A percentile compares a stretch with the other conserved stretches of the same genome.
These are phyloP conservation scores for Ooceraea biroi DNA, from an alignment of 1,140 invertebrate species.

Conservation along the genomic window DNA sequence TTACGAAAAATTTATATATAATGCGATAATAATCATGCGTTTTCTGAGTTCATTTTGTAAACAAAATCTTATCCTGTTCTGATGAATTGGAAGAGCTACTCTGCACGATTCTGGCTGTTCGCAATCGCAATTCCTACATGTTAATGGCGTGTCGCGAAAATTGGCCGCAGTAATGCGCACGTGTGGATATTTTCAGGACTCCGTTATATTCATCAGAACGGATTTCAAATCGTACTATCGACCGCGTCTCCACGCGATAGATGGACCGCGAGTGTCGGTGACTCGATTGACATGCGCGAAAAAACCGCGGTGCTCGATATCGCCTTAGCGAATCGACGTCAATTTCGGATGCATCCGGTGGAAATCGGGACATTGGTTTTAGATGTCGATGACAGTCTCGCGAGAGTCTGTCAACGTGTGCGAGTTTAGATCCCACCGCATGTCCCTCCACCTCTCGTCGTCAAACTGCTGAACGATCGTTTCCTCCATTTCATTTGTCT, in stretches of 20 bases:
- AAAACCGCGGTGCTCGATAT: slow-evolving; percentile 63
- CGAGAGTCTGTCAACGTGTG: slow-evolving; percentile 12
- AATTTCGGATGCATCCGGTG: slow-evolving; percentile 59
- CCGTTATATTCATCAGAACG: slow-evolving; percentile 24
- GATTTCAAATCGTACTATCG: slow-evolving; percentile 35
- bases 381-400: slow-evolving; percentile 13
- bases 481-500: neutral
- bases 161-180: neutral
- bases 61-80: neutral
- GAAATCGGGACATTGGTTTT: slow-evolving; percentile 52
- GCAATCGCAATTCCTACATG: neutral
- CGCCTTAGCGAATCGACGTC: slow-evolving; percentile 48
- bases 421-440: neutral
- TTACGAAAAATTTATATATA: too few species aligned
- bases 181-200: slow-evolving; percentile 20
- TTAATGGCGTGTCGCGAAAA: slow-evolving; percentile 20
- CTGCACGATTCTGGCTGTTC: neutral
- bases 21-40: too few species aligned
- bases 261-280: slow-evolving; percentile 51
- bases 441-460: neutral
- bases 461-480: neutral
- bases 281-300: slow-evolving; percentile 48
- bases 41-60: too few species aligned
- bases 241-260: slow-evolving; percentile 17
- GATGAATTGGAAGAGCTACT: too few species aligned